Percentiles rank a stretch among this genome's conserved stretches.
These are phyloP conservation scores for Myripristis murdjan DNA, from an alignment of 2,797 vertebrate species.

Conservation along the genomic window DNA sequence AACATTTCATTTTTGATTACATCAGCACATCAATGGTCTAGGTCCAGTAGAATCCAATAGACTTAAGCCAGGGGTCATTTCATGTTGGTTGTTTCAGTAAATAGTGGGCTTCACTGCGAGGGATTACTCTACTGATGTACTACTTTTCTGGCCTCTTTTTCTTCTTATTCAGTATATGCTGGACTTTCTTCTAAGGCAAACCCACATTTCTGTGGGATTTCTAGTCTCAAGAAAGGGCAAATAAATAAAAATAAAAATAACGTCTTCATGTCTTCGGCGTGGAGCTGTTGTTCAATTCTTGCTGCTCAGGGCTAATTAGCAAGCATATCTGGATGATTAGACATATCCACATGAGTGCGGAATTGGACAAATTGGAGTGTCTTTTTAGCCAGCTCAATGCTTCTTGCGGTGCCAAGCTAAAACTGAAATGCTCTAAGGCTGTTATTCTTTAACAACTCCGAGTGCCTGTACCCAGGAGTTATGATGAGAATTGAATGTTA, in stretches of 20 bases:
- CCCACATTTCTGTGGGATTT: constrained; percentile 19
- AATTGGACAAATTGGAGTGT: constrained; percentile 77
- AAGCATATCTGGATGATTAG: constrained; percentile 73
- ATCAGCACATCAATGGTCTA: neutral
- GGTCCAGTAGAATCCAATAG: neutral
- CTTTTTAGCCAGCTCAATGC: constrained; percentile 68
- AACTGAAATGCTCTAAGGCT: constrained; percentile 75
- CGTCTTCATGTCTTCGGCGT: constrained; percentile 47
- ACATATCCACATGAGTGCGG: constrained; percentile 74
- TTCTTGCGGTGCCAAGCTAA: constrained; percentile 70
- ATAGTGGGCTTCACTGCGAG: neutral
- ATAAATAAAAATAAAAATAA: constrained; percentile 40
- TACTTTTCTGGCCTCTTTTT: constrained; percentile 7
- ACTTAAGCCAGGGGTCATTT: constrained; percentile 4
- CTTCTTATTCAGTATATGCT: constrained; percentile 6
- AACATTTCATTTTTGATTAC: neutral
- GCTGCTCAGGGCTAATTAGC: constrained; percentile 75
- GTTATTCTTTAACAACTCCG: constrained; percentile 78
- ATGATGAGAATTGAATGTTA: constrained; percentile 76
- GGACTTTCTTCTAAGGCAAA: constrained; percentile 8
- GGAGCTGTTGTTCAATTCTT: constrained; percentile 48
- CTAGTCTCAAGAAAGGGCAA: constrained; percentile 26
- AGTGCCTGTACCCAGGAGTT: constrained; percentile 74
- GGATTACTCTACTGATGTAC: neutral
- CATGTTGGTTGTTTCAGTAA: constrained; percentile 10